phyloP scores from a whole-genome alignment of 1,140 invertebrate species.

The Spodoptera frugiperda region DNA sequence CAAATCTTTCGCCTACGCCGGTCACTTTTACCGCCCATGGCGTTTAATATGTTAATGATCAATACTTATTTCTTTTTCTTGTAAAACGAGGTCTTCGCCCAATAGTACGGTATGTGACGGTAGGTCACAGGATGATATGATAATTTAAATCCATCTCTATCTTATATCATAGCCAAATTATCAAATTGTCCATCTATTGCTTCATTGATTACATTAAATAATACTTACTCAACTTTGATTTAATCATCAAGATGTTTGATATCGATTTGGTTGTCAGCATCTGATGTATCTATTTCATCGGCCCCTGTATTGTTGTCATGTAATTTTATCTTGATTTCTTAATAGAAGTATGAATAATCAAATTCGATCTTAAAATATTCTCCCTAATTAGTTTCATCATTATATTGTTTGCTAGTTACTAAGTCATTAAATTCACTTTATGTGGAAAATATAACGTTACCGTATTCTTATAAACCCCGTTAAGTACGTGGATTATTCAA shows the following conservation, averaged over 20 bases:
- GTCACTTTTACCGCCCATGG: too few species aligned
- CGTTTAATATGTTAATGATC: too few species aligned
- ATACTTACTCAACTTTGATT: constrained; percentile 11
- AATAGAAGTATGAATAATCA: not conserved
- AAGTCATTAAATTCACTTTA: not conserved
- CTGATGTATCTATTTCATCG: not conserved
- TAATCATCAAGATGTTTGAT: too few species aligned
- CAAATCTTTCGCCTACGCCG: too few species aligned
- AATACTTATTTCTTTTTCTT: not conserved
- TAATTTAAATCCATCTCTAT: not conserved
- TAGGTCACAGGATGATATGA: too few species aligned
- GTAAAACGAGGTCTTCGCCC: too few species aligned
- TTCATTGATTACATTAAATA: not conserved
- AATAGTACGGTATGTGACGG: too few species aligned
- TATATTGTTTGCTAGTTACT: not conserved
- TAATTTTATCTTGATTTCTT: not conserved
- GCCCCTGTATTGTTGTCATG: not conserved
- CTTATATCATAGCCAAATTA: not conserved
- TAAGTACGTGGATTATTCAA: not conserved
- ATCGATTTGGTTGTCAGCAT: not conserved
- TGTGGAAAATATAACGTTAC: not conserved
- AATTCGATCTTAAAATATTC: not conserved
- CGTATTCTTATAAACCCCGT: not conserved
- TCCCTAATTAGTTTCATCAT: not conserved
- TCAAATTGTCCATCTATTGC: not conserved